phyloP scores from a whole-genome alignment of 35 echinoderm and acorn worm genomes.

The Diadema setosum region DNA sequence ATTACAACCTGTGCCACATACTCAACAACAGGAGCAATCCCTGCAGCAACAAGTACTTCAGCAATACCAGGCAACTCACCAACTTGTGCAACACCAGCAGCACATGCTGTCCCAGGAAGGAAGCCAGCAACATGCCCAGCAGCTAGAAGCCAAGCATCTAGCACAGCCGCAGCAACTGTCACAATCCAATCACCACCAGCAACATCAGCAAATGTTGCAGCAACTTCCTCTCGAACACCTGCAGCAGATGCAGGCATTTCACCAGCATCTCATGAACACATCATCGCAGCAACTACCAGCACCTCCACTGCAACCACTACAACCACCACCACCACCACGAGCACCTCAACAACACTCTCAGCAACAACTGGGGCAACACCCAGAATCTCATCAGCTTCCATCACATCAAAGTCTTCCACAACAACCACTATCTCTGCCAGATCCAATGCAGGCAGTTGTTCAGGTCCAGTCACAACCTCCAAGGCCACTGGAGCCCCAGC shows the following conservation, averaged over 20 bases:
- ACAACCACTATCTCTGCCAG: background rate
- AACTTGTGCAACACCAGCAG: background rate
- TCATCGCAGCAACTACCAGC: background rate
- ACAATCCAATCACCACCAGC: background rate
- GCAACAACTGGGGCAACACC: background rate
- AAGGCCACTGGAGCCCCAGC: background rate
- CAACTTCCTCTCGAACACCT: background rate
- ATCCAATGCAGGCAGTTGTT: background rate
- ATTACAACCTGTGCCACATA: too few species aligned
- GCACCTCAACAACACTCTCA: background rate
- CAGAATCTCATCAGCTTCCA: background rate
- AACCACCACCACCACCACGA: background rate
- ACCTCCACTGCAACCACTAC: background rate
- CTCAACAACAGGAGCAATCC: background rate
- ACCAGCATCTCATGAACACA: background rate
- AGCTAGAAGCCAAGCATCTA: too few species aligned
- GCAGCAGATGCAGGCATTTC: background rate
- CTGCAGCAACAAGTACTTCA: background rate
- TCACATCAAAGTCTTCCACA: background rate
- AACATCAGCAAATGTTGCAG: background rate
- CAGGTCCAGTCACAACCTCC: background rate
- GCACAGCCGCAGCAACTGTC: background rate
- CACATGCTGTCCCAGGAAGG: background rate
- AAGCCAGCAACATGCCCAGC: too few species aligned
- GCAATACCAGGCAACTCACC: background rate